Evolutionary conservation across 2,888 invertebrate genomes (phyloP).

Genomic region (Cheilosia scutellata): DNA sequence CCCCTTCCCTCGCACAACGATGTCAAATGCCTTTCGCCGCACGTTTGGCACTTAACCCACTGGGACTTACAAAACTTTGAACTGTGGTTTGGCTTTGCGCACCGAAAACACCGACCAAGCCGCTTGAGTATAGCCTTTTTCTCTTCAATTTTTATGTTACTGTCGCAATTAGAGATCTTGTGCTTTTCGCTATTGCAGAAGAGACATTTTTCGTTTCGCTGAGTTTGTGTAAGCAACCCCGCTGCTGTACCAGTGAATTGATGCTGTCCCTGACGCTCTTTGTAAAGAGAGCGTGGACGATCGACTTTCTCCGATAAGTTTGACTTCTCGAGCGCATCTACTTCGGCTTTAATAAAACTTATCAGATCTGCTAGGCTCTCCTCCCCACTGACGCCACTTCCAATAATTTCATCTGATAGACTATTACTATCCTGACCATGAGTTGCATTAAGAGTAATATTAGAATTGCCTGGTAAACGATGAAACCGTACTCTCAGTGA

Average conservation of each 20-base stretch:
- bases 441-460: constrained; percentile 13
- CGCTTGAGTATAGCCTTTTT: no score
- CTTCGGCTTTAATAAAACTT: constrained; percentile 52
- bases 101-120: constrained; percentile 47
- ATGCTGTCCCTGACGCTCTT: constrained; percentile 12
- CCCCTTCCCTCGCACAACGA: constrained; percentile 52
- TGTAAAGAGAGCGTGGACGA: constrained; percentile 50
- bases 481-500: constrained; percentile 45
- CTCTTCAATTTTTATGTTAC: no score
- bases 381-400: constrained; percentile 7
- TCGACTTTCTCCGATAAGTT: constrained; percentile 32
- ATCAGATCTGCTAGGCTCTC: constrained; percentile 43
- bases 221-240: no score
- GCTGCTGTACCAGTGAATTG: constrained; percentile 2
- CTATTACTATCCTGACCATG: background rate
- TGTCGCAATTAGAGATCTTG: no score
- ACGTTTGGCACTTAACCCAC: constrained; percentile 34
- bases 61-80: constrained; percentile 58
- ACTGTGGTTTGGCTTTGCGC: constrained; percentile 58
- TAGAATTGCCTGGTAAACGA: no score
- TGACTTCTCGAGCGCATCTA: constrained; percentile 59
- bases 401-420: constrained; percentile 3
- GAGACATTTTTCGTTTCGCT: no score
- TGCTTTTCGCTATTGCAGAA: no score
- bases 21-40: no score